A percentile compares a stretch with the other conserved stretches of the same genome.
These are phyloP conservation scores for Podocnemis expansa DNA, from an alignment of 2,113 vertebrate genomes.

Conservation along the genomic window DNA sequence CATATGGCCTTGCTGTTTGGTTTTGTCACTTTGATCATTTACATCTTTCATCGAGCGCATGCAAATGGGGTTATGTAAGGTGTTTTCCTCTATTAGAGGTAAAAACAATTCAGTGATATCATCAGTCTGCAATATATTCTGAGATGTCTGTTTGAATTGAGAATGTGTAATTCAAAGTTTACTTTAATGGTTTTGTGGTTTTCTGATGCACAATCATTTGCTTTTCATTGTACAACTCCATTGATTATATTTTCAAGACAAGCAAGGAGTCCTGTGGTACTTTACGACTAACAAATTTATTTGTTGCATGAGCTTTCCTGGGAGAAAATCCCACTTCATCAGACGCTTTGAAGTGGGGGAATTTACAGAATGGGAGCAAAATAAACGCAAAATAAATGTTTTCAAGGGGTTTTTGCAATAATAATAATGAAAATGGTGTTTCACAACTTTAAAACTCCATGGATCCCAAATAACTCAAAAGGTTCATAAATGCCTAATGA, in stretches of 20 bases:
- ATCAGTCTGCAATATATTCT: not conserved
- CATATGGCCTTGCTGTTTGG: conserved; percentile 57
- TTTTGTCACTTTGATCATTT: conserved; percentile 51
- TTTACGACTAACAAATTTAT: too few relatives aligned
- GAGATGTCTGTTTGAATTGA: not conserved
- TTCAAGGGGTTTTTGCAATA: not conserved
- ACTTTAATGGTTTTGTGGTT: not conserved
- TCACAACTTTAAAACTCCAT: not conserved
- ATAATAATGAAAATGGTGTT: not conserved
- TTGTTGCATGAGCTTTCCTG: too few relatives aligned
- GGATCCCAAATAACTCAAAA: not conserved
- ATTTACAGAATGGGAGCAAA: too few relatives aligned
- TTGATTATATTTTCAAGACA: not conserved
- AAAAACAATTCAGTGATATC: conserved; percentile 16
- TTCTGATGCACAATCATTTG: not conserved
- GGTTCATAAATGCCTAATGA: not conserved
- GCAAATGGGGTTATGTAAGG: conserved; percentile 40
- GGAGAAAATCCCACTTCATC: too few relatives aligned
- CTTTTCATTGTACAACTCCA: not conserved
- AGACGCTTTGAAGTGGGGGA: too few relatives aligned
- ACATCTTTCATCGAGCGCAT: conserved; percentile 15
- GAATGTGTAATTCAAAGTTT: not conserved
- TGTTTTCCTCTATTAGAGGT: conserved; percentile 29
- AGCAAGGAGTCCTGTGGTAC: too few relatives aligned
- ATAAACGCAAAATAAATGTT: too few relatives aligned